Base-by-base conservation (phyloP, 2,888 invertebrate genomes). In the Romanomermis culicivorax region DNA sequence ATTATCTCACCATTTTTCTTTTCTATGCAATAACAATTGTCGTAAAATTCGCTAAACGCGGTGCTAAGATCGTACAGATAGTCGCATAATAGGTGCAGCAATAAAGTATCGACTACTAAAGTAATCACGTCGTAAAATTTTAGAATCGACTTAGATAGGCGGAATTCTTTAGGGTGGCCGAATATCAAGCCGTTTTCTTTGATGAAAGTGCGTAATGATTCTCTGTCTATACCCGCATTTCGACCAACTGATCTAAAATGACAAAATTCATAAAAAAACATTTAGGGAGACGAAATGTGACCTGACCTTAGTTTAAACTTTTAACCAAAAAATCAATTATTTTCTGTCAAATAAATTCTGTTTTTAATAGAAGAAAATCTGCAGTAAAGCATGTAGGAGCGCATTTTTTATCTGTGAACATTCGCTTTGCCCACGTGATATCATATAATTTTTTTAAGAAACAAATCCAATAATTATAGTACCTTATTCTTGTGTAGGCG, bases 1-100 rank as follows among this genome's bases (percentile, higher is more conserved):
- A 11, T 7, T 45, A 23, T 7, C 47, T 45, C n/a, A 11, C 47
- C 47, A 7, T 45, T 7, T 66, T 91, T 82, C 69, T 87, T 91
- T 69, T 93, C 88, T 52, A 99, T 81, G 68, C 95, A 95, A 68
- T 95, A 97, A 71, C 97, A 99, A 64, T 77, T 80, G 68, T 93
- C 91, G 71, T 99, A 97, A 72, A 99, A 97, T 69, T 99, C 97
- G 0, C 86, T 81, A 69, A 95, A 97, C 1, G 80, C 77, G 2
- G 84, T 80, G n/a, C 85, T 80, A 55, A 95, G 78, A 66, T 95
- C 91, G 72, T 89, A 99, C 59, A 93, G 77, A 70, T 82, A 93
- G 68, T 95, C 95, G 69, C 97, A 97, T 29, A 99, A 73, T 53
- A 79, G 78, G 71, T 95, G 89, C 54, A 89, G 68, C 58, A 77